These are phyloP conservation scores for Archegozetes longisetosus DNA, from an alignment of 1,140 invertebrate genomes.

Conservation along the genomic window DNA sequence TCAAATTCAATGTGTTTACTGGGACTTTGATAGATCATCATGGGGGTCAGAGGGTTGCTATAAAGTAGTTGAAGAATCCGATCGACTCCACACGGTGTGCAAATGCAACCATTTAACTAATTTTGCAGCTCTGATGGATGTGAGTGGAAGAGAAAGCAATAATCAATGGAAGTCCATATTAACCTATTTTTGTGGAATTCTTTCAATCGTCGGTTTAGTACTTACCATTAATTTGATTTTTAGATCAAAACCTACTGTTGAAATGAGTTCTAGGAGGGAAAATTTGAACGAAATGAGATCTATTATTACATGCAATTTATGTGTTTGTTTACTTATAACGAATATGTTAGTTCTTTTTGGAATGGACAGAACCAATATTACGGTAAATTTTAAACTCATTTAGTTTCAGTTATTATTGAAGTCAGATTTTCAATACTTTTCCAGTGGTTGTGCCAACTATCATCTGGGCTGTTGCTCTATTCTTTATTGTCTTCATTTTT, in stretches of 20 bases:
- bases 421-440: neutral
- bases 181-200: slow-evolving; percentile 10
- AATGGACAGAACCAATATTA: slow-evolving; percentile 8
- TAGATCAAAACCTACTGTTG: neutral
- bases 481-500: slow-evolving; percentile 30
- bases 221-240: slow-evolving; percentile 12
- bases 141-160: slow-evolving; percentile 17
- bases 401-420: neutral
- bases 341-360: slow-evolving; percentile 14
- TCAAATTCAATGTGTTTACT: neutral
- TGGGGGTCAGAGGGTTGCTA: slow-evolving; percentile 1
- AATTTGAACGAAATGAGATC: slow-evolving; percentile 5
- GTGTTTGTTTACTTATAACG: slow-evolving; percentile 11
- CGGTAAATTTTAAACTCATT: neutral
- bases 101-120: slow-evolving; percentile 34
- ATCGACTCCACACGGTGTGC: slow-evolving; percentile 25
- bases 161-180: slow-evolving; percentile 6
- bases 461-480: slow-evolving; percentile 31
- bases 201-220: slow-evolving; percentile 13
- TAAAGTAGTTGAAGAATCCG: neutral
- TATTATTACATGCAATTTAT: slow-evolving; percentile 18
- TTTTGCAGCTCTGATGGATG: slow-evolving; percentile 50
- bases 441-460: slow-evolving; percentile 25
- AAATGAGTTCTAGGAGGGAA: neutral
- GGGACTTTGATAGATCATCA: neutral